Percentiles rank a stretch among this genome's conserved stretches.
Evolutionary conservation across 2,113 vertebrate species (phyloP).

Genomic region (Euleptes europaea): DNA sequence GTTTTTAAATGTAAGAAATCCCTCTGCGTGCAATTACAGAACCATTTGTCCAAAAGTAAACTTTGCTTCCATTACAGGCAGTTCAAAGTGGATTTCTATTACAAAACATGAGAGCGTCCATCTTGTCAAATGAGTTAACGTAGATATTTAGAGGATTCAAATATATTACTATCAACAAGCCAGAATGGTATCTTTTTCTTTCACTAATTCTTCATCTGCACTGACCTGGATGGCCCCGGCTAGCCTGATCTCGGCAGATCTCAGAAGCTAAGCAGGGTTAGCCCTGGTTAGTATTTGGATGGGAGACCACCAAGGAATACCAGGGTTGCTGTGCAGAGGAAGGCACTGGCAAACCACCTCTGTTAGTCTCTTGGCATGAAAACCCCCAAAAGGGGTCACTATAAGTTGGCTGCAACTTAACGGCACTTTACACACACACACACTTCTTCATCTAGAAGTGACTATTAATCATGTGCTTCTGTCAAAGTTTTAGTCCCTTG

Average conservation of each 20-base stretch:
- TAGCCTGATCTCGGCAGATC: too few species aligned
- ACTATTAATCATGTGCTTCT: background rate
- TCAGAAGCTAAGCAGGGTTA: too few species aligned
- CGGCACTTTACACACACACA: too few species aligned
- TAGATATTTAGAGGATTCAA: background rate
- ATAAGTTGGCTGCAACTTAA: too few species aligned
- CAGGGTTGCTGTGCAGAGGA: too few species aligned
- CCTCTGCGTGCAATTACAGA: background rate
- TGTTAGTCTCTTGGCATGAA: too few species aligned
- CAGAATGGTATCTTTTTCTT: background rate
- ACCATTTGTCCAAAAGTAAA: background rate
- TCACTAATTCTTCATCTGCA: background rate
- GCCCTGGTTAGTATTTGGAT: too few species aligned
- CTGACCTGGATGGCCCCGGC: too few species aligned
- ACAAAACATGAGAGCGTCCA: background rate
- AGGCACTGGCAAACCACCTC: too few species aligned
- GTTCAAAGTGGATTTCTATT: background rate
- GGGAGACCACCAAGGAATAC: too few species aligned
- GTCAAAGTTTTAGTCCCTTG: background rate
- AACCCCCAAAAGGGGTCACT: too few species aligned
- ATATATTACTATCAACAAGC: background rate
- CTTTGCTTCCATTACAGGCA: accelerated
- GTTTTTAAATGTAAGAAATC: slow-evolving; percentile 23
- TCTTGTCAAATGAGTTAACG: background rate
- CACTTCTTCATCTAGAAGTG: background rate